Evolutionary conservation across 37 sponge, comb jelly and placozoan species (phyloP).

Genomic region (Corticium candelabrum): DNA sequence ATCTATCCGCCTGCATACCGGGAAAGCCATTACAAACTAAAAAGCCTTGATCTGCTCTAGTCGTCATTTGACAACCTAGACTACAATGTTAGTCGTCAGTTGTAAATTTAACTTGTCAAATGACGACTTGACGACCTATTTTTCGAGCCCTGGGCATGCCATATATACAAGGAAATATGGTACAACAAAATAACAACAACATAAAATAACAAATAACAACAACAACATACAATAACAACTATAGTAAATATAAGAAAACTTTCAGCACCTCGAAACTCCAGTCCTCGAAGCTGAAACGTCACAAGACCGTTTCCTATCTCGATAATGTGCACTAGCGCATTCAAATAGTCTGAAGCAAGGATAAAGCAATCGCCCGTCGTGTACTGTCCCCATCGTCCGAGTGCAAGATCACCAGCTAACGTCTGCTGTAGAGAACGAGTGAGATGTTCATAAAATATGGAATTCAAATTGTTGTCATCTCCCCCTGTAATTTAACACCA

Average conservation of each 20-base stretch:
- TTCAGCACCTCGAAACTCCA: slow-evolving; percentile 77
- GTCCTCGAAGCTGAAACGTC: slow-evolving; percentile 90
- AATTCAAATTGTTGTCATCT: slow-evolving; percentile 60
- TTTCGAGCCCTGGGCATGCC: too few relatives aligned
- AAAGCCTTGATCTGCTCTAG: too few relatives aligned
- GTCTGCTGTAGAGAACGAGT: slow-evolving; percentile 79
- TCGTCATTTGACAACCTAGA: too few relatives aligned
- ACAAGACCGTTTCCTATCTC: slow-evolving; percentile 95
- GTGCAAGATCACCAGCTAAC: slow-evolving; percentile 79
- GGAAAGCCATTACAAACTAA: too few relatives aligned
- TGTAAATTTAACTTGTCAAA: too few relatives aligned
- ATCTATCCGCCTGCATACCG: too few relatives aligned
- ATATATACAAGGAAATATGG: too few relatives aligned
- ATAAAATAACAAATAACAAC: too few relatives aligned
- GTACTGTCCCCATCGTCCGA: slow-evolving; percentile 91
- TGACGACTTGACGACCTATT: too few relatives aligned
- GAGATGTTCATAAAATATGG: slow-evolving; percentile 94
- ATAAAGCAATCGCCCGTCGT: slow-evolving; percentile 88
- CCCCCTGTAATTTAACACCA: slow-evolving; percentile 11
- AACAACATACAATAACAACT: slow-evolving; percentile 8
- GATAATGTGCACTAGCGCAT: slow-evolving; percentile 90
- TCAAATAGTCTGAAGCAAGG: slow-evolving; percentile 71
- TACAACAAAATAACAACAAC: too few relatives aligned
- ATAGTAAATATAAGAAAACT: not conserved
- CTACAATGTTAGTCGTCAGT: too few relatives aligned